Conservation (phyloP, 53 echinoderm and acorn worm species). For the Henricia sp. region DNA sequence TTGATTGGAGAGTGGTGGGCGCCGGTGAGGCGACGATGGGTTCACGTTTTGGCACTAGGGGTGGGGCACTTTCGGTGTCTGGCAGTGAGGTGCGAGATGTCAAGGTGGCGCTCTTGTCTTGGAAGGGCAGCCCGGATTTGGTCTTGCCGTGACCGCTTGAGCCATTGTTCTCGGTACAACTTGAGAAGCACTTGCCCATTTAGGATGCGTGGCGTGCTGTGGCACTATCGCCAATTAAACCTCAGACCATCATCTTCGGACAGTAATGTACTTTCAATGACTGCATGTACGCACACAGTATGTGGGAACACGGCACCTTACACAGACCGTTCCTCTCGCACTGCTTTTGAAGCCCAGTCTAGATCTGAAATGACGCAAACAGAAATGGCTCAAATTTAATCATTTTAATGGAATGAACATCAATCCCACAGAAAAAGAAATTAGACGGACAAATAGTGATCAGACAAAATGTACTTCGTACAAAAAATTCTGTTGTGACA, state of each 20-base stretch:
- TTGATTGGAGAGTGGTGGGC: constrained; percentile 27
- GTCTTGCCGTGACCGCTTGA: constrained; percentile 49
- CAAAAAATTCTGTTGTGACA: too few relatives aligned
- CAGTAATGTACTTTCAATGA: not conserved
- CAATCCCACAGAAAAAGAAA: too few relatives aligned
- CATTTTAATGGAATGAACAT: too few relatives aligned
- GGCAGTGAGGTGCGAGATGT: constrained; percentile 48
- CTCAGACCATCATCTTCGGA: too few relatives aligned
- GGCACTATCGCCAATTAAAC: too few relatives aligned
- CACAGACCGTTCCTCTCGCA: too few relatives aligned
- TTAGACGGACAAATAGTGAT: too few relatives aligned
- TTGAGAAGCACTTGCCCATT: constrained; percentile 99
- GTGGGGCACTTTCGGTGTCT: constrained; percentile 52
- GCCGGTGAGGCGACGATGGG: constrained; percentile 9
- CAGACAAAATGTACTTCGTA: too few relatives aligned
- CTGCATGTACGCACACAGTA: not conserved
- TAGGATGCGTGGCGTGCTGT: constrained; percentile 5
- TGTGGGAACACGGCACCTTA: not conserved
- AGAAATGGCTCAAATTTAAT: too few relatives aligned
- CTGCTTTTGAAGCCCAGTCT: too few relatives aligned
- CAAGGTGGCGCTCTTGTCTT: constrained; percentile 51
- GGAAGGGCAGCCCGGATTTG: constrained; percentile 42
- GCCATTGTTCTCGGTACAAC: constrained; percentile 68
- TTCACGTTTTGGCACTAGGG: constrained; percentile 23
- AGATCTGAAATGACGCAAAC: too few relatives aligned